Conservation (phyloP, 2,113 vertebrate genomes). For the Aldabrachelys gigantea region DNA sequence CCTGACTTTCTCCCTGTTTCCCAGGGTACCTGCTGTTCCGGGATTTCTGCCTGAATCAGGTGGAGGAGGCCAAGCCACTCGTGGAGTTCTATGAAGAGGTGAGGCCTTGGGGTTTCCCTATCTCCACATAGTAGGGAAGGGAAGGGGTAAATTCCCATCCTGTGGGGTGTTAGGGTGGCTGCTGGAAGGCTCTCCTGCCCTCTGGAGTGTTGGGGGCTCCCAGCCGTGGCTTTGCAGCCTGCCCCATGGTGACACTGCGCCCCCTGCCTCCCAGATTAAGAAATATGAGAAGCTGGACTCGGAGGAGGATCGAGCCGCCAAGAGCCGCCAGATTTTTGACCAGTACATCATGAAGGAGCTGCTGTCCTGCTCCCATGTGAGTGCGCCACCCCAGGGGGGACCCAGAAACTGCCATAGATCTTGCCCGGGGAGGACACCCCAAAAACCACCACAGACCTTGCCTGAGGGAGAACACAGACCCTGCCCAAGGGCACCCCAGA, state of each 20-base stretch:
- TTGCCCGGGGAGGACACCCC: background rate
- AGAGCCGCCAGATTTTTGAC: constrained; percentile 80
- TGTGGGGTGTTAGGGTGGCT: no score
- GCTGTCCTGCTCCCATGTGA: constrained; percentile 81
- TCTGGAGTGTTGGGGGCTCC: background rate
- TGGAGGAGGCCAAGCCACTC: constrained; percentile 80
- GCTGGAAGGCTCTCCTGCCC: background rate
- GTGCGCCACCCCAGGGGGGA: background rate
- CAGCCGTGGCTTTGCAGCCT: rapidly evolving
- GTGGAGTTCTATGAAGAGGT: constrained; percentile 85
- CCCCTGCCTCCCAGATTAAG: constrained; percentile 73
- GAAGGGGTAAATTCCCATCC: background rate
- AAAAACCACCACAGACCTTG: background rate
- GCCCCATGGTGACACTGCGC: background rate
- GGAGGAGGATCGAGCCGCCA: constrained; percentile 70
- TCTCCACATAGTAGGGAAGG: no score
- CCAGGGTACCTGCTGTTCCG: constrained; percentile 82
- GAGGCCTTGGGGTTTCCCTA: background rate
- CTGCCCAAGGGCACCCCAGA: background rate
- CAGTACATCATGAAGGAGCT: constrained; percentile 85
- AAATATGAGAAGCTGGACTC: constrained; percentile 83
- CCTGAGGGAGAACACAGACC: background rate
- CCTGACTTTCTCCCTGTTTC: background rate
- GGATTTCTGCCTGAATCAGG: constrained; percentile 80
- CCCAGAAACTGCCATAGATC: background rate